Base-by-base conservation (phyloP, 2,797 vertebrate species). In the Amblyopsis hoosieri region DNA sequence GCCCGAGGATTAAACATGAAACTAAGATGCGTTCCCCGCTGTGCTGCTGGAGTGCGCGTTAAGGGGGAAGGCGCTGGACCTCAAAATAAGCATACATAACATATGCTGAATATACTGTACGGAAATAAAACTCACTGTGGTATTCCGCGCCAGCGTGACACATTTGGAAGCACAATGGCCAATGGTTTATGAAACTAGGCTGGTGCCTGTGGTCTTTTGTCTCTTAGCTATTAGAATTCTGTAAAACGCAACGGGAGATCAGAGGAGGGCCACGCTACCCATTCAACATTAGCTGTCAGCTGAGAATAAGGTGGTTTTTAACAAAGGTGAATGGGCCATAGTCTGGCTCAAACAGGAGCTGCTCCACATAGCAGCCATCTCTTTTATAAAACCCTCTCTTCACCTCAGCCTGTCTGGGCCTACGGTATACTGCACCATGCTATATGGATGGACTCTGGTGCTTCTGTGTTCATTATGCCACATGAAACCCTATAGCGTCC, bases 281-380 rank as follows among this genome's bases (percentile, higher is more conserved):
- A 87, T 91, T 87, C 81, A 85, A 84, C 86, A 87, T 90, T 85
- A 83, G 84, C 88, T 89, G 87, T 90, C 87, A 88, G 90, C 87
- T 90, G 88, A 76, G 84, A 91, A 86, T 83, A 89, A 88, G 87
- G 81, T 90, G 82, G 86, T 86, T 85, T 84, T 80, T 57, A 75
- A 79, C 71, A 69, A 70, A 48, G 48, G 69, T 82, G 84, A 87
- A 85, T 78, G 56, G 74, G 79, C 67, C 71, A 75, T 68, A 78
- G 69, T 67, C 59, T 64, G 64, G 74, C 76, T 71, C 74, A 67
- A 68, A 75, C 67, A 79, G 75, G 71, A 76, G 69, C 56, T 76
- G 72, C 70, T 81, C 64, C 33, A 63, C 75, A 71, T 72, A 69
- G 71, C 62, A 73, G 78, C 66, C 51, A 64, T 78, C 46, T 48